A percentile compares a stretch with the other conserved stretches of the same genome.
phyloP scores from a whole-genome alignment of 2,113 vertebrate species.

The Callipepla squamata region DNA sequence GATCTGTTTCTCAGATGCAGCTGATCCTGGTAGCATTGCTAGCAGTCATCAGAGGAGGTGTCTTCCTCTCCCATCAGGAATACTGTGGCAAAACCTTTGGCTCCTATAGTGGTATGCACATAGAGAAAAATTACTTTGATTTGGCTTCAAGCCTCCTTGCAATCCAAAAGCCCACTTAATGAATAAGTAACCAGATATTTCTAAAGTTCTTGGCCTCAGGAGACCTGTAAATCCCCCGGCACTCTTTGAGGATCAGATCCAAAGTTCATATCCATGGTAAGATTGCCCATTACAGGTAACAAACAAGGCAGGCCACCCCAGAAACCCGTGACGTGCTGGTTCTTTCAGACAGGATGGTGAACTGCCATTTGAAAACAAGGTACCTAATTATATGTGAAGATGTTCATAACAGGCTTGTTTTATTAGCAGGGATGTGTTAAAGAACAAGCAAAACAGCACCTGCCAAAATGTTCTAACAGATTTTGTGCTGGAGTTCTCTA shows the following conservation, averaged over 20 bases:
- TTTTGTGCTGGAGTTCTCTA: background rate
- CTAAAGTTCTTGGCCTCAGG: background rate
- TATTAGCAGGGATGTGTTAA: fast-evolving
- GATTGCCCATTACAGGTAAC: background rate
- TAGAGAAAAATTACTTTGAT: background rate
- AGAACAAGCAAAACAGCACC: background rate
- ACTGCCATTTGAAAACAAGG: background rate
- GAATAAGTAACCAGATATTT: background rate
- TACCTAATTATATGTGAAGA: background rate
- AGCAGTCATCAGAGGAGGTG: background rate
- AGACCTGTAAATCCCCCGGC: background rate
- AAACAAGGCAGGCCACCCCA: background rate
- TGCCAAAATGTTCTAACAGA: background rate
- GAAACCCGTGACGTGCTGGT: background rate
- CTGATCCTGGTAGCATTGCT: background rate
- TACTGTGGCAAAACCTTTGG: background rate
- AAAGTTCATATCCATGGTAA: background rate
- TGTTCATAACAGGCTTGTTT: background rate
- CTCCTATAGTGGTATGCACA: background rate
- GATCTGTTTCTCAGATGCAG: background rate
- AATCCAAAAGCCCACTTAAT: background rate
- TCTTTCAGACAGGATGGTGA: background rate
- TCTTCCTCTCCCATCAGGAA: background rate
- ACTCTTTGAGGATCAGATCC: background rate
- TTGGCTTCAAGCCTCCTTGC: background rate